phyloP scores from a whole-genome alignment of 2,113 vertebrate species.

The Carollia perspicillata region DNA sequence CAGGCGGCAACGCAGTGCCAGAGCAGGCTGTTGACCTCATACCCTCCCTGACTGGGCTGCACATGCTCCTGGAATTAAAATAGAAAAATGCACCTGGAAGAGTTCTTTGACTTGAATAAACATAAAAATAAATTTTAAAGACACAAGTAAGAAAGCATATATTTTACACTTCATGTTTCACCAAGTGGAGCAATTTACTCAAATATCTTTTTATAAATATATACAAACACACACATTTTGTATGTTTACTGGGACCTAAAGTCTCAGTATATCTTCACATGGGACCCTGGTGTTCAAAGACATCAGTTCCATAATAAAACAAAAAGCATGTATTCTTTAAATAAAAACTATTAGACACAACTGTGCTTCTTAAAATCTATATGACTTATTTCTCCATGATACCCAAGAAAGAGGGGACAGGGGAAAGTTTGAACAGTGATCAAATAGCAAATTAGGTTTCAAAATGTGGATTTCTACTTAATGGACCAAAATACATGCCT shows the following conservation, averaged over 20 bases:
- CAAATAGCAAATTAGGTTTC: neutral
- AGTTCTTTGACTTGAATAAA: conserved; percentile 19
- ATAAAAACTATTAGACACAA: neutral
- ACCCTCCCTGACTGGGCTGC: neutral
- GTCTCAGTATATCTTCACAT: neutral
- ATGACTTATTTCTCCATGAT: neutral
- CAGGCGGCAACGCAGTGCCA: conserved; percentile 75
- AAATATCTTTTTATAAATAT: neutral
- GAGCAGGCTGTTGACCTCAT: conserved; percentile 70
- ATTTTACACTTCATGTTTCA: neutral
- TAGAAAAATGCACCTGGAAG: neutral
- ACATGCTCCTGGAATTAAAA: conserved; percentile 22
- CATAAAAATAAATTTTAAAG: conserved; percentile 39
- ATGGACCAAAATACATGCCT: neutral
- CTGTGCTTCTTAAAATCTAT: neutral
- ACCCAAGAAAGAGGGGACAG: neutral
- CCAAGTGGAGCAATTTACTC: neutral
- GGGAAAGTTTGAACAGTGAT: neutral
- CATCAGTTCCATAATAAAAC: neutral
- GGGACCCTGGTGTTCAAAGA: neutral
- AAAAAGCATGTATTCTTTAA: neutral
- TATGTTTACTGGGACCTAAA: neutral
- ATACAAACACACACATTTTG: neutral
- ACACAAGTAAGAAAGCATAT: neutral
- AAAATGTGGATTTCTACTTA: neutral